Conservation (phyloP, 2,113 vertebrate species). For the Syngnathus typhle region DNA sequence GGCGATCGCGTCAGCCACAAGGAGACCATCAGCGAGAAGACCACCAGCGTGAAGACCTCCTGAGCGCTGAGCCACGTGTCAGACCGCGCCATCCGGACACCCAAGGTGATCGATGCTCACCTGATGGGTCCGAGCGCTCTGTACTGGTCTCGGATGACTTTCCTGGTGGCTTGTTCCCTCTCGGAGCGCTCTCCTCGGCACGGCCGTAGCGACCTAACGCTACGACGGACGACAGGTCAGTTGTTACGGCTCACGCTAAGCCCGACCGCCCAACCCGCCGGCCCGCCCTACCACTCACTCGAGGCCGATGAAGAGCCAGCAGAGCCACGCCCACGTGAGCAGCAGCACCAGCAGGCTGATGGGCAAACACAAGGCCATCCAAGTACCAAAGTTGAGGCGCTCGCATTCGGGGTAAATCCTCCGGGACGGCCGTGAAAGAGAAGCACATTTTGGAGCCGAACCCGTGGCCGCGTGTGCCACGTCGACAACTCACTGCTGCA, state of each 20-base stretch:
- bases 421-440: background rate
- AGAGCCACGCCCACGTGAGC: constrained; percentile 85
- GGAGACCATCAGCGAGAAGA: constrained; percentile 81
- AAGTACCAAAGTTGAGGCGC: constrained; percentile 85
- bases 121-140: constrained; percentile 36
- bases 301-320: constrained; percentile 85
- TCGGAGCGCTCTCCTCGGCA: constrained; percentile 4
- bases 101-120: constrained; percentile 6
- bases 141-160: constrained; percentile 38
- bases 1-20: constrained; percentile 87
- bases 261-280: too few species aligned
- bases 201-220: constrained; percentile 34
- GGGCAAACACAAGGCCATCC: constrained; percentile 83
- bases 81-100: too few species aligned
- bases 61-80: constrained; percentile 40
- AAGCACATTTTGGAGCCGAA: background rate
- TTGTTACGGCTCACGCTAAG: background rate
- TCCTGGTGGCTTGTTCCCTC: constrained; percentile 18
- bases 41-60: constrained; percentile 77
- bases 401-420: constrained; percentile 82
- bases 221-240: background rate
- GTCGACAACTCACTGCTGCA: constrained; percentile 75
- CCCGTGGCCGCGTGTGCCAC: too few species aligned
- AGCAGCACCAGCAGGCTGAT: constrained; percentile 74
- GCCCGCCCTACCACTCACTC: constrained; percentile 73